Conservation (phyloP, 2,888 invertebrate species). For the Dioctria rufipes region DNA sequence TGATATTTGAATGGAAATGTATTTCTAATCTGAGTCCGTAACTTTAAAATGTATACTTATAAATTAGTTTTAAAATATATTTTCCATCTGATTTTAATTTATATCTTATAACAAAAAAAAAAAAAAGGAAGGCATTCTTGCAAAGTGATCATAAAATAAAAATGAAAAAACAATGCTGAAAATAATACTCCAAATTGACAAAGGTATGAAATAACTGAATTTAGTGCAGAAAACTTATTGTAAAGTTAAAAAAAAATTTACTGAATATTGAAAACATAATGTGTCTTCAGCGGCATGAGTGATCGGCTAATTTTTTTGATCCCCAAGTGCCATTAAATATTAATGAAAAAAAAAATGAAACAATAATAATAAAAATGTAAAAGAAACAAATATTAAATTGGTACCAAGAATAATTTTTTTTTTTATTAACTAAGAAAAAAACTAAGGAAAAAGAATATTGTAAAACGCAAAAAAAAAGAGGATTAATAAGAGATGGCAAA, state of each 20-base stretch:
- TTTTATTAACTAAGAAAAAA: not conserved
- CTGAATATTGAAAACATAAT: conserved; percentile 30
- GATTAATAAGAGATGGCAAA: too few relatives aligned
- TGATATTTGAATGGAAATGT: too few relatives aligned
- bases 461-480: not conserved
- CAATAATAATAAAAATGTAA: conserved; percentile 4
- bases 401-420: conserved; percentile 36
- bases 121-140: not conserved
- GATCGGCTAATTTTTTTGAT: conserved; percentile 48
- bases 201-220: not conserved
- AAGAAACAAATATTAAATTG: conserved; percentile 30
- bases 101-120: not conserved
- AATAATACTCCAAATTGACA: not conserved
- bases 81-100: too few relatives aligned
- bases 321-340: conserved; percentile 50
- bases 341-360: conserved; percentile 32
- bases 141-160: conserved; percentile 18
- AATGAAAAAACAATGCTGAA: not conserved
- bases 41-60: too few relatives aligned
- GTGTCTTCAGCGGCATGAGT: conserved; percentile 52
- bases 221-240: not conserved
- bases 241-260: not conserved
- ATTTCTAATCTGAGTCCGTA: too few relatives aligned
- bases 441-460: not conserved
- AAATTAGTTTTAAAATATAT: too few relatives aligned